phyloP scores from a whole-genome alignment of 2,113 vertebrate genomes.

The Myanophis thanlyinensis region DNA sequence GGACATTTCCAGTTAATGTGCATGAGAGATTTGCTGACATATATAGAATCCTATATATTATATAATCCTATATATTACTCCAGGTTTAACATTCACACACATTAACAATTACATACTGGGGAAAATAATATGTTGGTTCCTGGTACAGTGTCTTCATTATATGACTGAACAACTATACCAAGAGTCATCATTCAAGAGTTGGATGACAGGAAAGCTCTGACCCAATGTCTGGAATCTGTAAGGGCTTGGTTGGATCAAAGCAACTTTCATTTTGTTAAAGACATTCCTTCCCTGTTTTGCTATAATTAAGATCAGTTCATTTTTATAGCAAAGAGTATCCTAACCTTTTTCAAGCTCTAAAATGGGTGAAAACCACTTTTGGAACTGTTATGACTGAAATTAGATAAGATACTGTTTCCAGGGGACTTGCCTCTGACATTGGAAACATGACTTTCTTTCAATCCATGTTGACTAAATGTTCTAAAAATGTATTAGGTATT shows the following conservation, averaged over 20 bases:
- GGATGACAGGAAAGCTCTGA: neutral
- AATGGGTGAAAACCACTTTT: neutral
- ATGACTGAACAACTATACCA: neutral
- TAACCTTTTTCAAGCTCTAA: neutral
- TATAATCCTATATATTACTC: too few relatives aligned
- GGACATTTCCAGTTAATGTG: neutral
- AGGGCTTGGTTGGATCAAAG: neutral
- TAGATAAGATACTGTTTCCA: neutral
- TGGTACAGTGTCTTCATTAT: neutral
- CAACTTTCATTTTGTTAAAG: neutral
- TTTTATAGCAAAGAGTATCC: neutral
- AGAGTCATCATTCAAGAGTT: neutral
- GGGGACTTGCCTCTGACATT: neutral
- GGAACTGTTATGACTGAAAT: neutral
- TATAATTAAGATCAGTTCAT: neutral
- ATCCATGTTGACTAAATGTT: constrained; percentile 53
- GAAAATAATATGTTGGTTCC: neutral
- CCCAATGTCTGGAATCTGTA: neutral
- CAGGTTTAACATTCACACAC: neutral
- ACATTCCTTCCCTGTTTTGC: neutral
- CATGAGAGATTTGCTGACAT: neutral
- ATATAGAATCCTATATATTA: too few relatives aligned
- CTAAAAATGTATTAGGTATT: constrained; percentile 64
- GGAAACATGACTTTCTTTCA: constrained; percentile 36
- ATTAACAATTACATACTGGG: neutral